These are phyloP conservation scores for Apteryx mantelli DNA, from an alignment of 2,113 vertebrate genomes.

Conservation along the genomic window DNA sequence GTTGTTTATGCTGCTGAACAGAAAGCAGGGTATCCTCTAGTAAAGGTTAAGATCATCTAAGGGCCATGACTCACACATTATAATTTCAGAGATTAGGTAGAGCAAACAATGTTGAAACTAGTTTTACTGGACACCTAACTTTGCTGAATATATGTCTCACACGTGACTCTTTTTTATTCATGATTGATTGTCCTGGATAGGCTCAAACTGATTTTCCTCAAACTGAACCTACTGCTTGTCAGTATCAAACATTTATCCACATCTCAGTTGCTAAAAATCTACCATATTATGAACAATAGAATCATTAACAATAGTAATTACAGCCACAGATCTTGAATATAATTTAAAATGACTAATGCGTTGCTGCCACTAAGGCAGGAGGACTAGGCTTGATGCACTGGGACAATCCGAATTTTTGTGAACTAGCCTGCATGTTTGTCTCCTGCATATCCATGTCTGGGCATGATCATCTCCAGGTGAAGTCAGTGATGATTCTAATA, in stretches of 20 bases:
- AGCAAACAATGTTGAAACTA: conserved; percentile 60
- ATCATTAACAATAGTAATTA: background rate
- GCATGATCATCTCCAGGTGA: background rate
- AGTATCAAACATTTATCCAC: background rate
- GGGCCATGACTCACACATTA: conserved; percentile 61
- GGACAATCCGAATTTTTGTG: background rate
- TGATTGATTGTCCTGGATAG: background rate
- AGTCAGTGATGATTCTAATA: background rate
- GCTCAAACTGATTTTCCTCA: conserved; percentile 20
- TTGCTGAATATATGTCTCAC: conserved; percentile 63
- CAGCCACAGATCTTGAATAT: background rate
- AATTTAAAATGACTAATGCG: background rate
- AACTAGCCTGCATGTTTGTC: background rate
- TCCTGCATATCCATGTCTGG: background rate
- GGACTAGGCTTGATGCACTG: background rate
- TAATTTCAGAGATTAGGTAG: conserved; percentile 70
- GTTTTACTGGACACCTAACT: conserved; percentile 72
- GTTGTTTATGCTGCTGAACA: conserved; percentile 53
- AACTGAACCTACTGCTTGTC: background rate
- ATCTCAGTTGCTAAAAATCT: background rate
- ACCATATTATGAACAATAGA: background rate
- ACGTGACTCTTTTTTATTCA: conserved; percentile 56
- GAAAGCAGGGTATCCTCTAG: conserved; percentile 62
- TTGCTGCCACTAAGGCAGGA: background rate
- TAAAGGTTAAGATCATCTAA: conserved; percentile 66